Percentiles rank a stretch among this genome's conserved stretches.
Evolutionary conservation across 2,888 invertebrate species (phyloP).

Genomic region (Idaea aversata): DNA sequence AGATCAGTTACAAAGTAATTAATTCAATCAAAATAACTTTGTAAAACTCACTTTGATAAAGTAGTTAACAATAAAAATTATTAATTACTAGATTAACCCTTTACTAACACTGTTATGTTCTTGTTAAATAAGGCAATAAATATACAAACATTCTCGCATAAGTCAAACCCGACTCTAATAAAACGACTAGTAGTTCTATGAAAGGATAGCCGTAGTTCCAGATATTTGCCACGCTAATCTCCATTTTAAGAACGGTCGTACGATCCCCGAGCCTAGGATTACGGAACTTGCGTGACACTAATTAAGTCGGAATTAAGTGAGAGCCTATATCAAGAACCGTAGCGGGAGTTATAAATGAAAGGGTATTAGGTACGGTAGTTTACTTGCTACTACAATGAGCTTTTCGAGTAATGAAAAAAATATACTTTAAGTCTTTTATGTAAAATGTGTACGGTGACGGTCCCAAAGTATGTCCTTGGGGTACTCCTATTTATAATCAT

Average conservation of each 20-base stretch:
- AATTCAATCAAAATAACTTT: not conserved
- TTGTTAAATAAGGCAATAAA: slow-evolving; percentile 1
- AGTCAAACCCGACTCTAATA: slow-evolving; percentile 3
- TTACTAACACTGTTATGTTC: not conserved
- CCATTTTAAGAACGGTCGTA: slow-evolving; percentile 80
- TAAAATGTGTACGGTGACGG: not conserved
- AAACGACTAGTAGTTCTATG: slow-evolving; percentile 57
- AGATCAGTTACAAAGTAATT: not conserved
- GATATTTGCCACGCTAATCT: slow-evolving; percentile 78
- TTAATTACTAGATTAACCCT: not conserved
- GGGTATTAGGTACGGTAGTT: slow-evolving; percentile 67
- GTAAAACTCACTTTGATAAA: not conserved
- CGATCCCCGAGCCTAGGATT: slow-evolving; percentile 76
- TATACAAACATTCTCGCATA: not conserved
- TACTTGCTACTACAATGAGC: slow-evolving; percentile 60
- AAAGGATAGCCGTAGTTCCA: slow-evolving; percentile 72
- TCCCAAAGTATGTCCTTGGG: not conserved
- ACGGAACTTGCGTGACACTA: slow-evolving; percentile 80
- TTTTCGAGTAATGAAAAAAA: slow-evolving; percentile 23
- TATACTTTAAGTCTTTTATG: slow-evolving; percentile 2
- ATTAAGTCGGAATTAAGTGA: slow-evolving; percentile 79
- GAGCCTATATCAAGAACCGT: slow-evolving; percentile 76
- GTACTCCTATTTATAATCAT: not conserved
- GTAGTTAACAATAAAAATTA: not conserved
- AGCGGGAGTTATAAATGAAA: slow-evolving; percentile 77